Evolutionary conservation across 2,888 invertebrate species (phyloP), one percentile per base, ranked within the genome.

Genomic region (Camptogramma bilineatum): DNA sequence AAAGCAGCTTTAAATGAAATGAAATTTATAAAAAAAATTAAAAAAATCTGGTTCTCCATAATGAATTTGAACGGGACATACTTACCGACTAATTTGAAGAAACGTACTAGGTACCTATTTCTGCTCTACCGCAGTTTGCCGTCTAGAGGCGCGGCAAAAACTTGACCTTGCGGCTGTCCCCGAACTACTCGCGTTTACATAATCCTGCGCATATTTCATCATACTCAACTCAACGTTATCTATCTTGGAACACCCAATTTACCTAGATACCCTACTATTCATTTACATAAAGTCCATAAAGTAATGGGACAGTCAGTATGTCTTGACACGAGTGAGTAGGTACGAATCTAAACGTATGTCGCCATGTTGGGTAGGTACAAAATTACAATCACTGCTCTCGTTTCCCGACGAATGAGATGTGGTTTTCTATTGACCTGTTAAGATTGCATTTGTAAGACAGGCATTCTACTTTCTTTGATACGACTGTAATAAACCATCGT

Each of bases 141-240:
- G 28, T 10, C 13, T 39, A 51, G 42, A 58, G 51, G 51, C 47
- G 61, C 52, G 46, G 53, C 64, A 64, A 64, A 59, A 55, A 59
- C 62, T 56, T 52, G 64, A 64, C 68, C 62, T 68, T 53, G 64
- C 52, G 46, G 34, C 42, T 8, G 16, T 57, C 18, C 13, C 34
- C 34, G 16, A 53, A 46, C 21, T 44, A 13, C 24, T 34, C 17
- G 31, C 28, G 31, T 46, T 46, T 52, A 59, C 59, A 24, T 31
- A 31, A 51, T 48, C 28, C 16, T 24, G 39, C 57, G 57, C 42
- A 24, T 44, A 28, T 42, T 21, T 51, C 18, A 31, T 31, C 34
- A 4, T 39, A 39, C 13, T 39, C 34, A 13, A 28, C 4, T 28
- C 34, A 13, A 13, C 13, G 34, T 39, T 39, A 39, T 39, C 34